Base-by-base conservation (phyloP, 1,140 invertebrate species). In the Hyposmocoma kahamanoa region DNA sequence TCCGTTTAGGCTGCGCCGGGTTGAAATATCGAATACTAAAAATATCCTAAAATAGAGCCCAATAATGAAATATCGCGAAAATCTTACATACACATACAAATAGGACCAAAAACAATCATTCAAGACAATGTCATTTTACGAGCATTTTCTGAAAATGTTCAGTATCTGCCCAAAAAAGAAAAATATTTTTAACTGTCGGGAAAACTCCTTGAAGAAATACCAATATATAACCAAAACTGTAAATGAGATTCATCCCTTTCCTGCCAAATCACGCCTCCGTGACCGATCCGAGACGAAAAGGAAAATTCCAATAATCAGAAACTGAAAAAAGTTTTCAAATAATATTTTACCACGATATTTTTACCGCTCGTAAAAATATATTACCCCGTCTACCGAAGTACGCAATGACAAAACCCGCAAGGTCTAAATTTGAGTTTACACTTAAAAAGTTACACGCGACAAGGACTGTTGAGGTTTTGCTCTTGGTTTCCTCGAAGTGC, bases 251-350 rank as follows among this genome's bases (percentile, higher is more conserved):
- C 41, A 55, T 11, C 38, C 46, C 34, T 51, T 53, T 47, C 39
- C 26, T 49, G 15, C 22, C 20, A 18, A 57, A 62, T 56, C 50
- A 54, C 46, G 46, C 34, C 42, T 44, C 45, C 36, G 44, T 50
- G 49, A 52, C 42, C 46, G 44, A 53, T 44, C 22, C n/a, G 15
- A 22, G 22, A 53, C 51, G 54, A 54, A 53, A 52, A 59, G 47
- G 41, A 42, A 48, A 57, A 36, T 52, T 62, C 32, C 54, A 51
- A 57, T 62, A 54, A 54, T 62, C 51, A 57, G 46, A 32, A 43
- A 48, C 47, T 53, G 47, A 41, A 43, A 57, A 55, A 60, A 60
- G 38, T 60, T 60, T 47, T 53, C 44, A 22, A 53, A 48, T 61
- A 53, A 56, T 53, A 61, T 17, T 34, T 28, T 22, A 50, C 43